Percentiles rank a stretch among this genome's conserved stretches.
phyloP scores from a whole-genome alignment of 2,797 vertebrate species.

The Astyanax mexicanus region DNA sequence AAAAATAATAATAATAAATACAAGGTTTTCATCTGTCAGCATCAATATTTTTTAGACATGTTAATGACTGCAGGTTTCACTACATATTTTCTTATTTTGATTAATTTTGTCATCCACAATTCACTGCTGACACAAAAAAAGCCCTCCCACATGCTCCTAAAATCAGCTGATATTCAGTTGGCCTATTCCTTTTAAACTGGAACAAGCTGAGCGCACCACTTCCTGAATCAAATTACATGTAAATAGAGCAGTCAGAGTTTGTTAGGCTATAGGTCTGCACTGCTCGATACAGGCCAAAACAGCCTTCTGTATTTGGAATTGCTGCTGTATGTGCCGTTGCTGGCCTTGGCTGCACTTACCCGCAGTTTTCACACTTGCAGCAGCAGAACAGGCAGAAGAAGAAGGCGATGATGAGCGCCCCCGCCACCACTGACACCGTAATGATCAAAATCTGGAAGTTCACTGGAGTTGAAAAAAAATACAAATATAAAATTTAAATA shows the following conservation, averaged over 20 bases:
- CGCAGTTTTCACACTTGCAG: constrained; percentile 88
- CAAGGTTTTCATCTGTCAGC: too few species aligned
- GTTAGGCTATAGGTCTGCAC: too few species aligned
- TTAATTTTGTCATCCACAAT: too few species aligned
- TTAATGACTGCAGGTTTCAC: too few species aligned
- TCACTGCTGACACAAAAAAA: too few species aligned
- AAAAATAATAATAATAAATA: too few species aligned
- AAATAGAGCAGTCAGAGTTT: background rate
- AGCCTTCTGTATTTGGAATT: background rate
- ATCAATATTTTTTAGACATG: too few species aligned
- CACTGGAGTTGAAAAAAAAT: constrained; percentile 75
- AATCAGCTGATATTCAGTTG: too few species aligned
- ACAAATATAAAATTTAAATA: background rate
- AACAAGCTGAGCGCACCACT: background rate
- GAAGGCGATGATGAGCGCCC: constrained; percentile 80
- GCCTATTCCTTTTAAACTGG: too few species aligned
- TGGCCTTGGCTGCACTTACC: constrained; percentile 70
- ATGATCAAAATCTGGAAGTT: constrained; percentile 96
- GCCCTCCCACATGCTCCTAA: too few species aligned
- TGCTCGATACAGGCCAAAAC: background rate
- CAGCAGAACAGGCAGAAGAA: constrained; percentile 88
- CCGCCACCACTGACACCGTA: constrained; percentile 85
- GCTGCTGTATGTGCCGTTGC: background rate
- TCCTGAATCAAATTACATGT: background rate
- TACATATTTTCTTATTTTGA: too few species aligned